phyloP scores from a whole-genome alignment of 2,113 vertebrate genomes.

The Petrocephalus microphthalmus region DNA sequence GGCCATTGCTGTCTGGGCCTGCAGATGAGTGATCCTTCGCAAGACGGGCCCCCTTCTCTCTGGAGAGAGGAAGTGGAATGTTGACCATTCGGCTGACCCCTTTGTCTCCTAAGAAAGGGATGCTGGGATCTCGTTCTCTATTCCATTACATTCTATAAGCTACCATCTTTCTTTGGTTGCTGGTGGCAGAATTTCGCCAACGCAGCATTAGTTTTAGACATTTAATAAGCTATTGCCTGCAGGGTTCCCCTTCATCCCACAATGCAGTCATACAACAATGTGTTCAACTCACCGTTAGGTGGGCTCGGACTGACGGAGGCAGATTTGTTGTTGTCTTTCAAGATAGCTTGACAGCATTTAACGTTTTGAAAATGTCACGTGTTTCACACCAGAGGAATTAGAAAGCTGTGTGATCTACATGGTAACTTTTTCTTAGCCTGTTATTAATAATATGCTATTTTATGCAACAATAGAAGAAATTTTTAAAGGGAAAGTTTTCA shows the following conservation, averaged over 20 bases:
- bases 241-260: background rate
- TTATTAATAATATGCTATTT: background rate
- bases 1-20: slow-evolving; percentile 10
- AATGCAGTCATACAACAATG: background rate
- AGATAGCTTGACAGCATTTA: slow-evolving; percentile 1
- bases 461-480: background rate
- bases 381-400: background rate
- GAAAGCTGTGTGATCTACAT: background rate
- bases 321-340: background rate
- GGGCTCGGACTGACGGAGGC: background rate
- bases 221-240: background rate
- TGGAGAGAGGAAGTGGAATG: slow-evolving; percentile 26
- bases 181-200: background rate
- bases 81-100: slow-evolving; percentile 16
- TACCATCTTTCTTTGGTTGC: background rate
- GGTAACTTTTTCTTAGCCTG: background rate
- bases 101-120: slow-evolving; percentile 14
- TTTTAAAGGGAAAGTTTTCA: background rate
- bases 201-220: background rate
- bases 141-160: background rate
- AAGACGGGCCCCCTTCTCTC: slow-evolving; percentile 1
- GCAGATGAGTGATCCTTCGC: slow-evolving; percentile 20
- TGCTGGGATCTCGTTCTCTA: background rate
- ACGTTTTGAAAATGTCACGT: background rate
- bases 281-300: background rate